A percentile compares a stretch with the other conserved stretches of the same genome.
These are phyloP conservation scores for Xiphorhynchus elegans DNA, from an alignment of 2,113 vertebrate genomes.

Conservation along the genomic window DNA sequence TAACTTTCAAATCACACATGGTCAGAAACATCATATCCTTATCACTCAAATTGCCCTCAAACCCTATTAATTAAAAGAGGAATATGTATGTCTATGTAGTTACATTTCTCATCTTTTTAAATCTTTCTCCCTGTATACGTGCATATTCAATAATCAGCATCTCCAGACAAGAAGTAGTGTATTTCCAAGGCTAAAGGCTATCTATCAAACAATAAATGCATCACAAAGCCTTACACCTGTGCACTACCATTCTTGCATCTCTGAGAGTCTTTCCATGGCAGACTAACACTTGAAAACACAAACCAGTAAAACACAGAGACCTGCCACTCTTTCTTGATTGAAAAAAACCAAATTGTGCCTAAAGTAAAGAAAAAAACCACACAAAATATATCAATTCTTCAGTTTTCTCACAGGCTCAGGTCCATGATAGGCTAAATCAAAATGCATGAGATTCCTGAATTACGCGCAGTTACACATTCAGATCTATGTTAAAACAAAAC, in stretches of 20 bases:
- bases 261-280: not conserved
- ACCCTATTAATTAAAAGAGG: not conserved
- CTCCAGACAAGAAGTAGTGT: not conserved
- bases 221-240: not conserved
- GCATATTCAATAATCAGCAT: not conserved
- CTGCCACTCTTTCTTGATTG: not conserved
- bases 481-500: not conserved
- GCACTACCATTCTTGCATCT: not conserved
- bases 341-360: not conserved
- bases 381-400: not conserved
- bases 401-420: not conserved
- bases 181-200: not conserved
- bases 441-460: not conserved
- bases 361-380: not conserved
- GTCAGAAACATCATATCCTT: not conserved
- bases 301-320: not conserved
- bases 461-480: not conserved
- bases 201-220: not conserved
- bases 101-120: not conserved
- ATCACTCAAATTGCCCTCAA: not conserved
- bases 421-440: not conserved
- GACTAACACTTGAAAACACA: not conserved
- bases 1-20: not conserved
- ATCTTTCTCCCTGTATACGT: not conserved
- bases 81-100: not conserved